These are phyloP conservation scores for Neofelis nebulosa DNA, from an alignment of 2,113 vertebrate species.

Conservation along the genomic window DNA sequence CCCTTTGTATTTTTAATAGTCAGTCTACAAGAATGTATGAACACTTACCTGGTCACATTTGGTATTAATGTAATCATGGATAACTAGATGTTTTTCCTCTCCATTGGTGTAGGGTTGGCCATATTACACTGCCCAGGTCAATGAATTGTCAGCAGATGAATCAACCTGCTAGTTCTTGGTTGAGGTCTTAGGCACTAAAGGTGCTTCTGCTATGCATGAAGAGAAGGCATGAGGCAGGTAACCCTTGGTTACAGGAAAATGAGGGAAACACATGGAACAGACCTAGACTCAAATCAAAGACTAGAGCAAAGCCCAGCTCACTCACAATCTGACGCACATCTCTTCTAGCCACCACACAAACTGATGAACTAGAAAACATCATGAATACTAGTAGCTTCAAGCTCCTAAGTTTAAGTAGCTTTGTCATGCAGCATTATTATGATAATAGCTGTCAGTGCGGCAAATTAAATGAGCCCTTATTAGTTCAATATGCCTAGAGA, in stretches of 20 bases:
- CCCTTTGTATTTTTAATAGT: neutral
- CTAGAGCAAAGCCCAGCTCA: neutral
- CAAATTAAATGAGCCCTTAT: neutral
- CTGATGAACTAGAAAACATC: neutral
- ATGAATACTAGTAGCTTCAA: neutral
- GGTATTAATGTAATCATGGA: neutral
- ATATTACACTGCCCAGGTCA: neutral
- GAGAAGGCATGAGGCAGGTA: neutral
- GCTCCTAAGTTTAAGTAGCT: neutral
- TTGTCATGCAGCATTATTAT: neutral
- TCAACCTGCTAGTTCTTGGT: neutral
- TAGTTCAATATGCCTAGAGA: neutral
- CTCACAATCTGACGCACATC: neutral
- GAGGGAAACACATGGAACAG: neutral
- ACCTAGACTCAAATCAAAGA: neutral
- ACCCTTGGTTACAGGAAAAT: neutral
- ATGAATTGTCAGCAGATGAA: neutral
- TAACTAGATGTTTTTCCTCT: neutral
- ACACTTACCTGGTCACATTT: neutral
- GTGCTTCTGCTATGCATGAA: neutral
- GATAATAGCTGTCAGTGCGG: neutral
- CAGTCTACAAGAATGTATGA: neutral
- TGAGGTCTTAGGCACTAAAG: neutral
- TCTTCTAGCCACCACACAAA: neutral
- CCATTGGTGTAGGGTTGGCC: rapidly evolving